Evolutionary conservation across 2,797 vertebrate genomes (phyloP).

Genomic region (Chelidonichthys spinosus): DNA sequence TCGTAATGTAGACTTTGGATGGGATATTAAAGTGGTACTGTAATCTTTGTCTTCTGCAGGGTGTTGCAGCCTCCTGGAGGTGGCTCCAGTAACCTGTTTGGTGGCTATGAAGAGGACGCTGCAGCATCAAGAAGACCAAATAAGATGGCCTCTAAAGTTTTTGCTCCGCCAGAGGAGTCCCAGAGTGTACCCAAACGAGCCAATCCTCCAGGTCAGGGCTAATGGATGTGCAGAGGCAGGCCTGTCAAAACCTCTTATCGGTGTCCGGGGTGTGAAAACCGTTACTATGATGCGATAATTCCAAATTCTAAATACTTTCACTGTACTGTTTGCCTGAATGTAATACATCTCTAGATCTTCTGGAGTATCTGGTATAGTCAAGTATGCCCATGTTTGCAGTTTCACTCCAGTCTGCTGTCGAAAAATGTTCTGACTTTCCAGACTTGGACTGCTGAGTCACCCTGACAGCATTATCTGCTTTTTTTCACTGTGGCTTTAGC

Average conservation of each 20-base stretch:
- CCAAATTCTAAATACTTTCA: conserved; percentile 15
- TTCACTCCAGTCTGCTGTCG: not conserved
- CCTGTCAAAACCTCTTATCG: conserved; percentile 16
- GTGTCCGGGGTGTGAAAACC: conserved; percentile 57
- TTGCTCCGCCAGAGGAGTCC: conserved; percentile 86
- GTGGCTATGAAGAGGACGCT: conserved; percentile 85
- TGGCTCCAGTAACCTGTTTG: conserved; percentile 90
- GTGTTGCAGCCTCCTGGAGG: conserved; percentile 93
- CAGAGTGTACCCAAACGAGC: conserved; percentile 87
- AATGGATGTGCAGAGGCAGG: conserved; percentile 20
- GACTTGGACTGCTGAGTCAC: conserved; percentile 5
- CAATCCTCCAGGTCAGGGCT: conserved; percentile 91
- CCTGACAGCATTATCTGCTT: not conserved
- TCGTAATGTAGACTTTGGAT: not conserved
- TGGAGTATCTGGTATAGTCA: conserved; percentile 3
- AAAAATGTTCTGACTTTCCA: not conserved
- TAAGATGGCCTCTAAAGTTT: conserved; percentile 93
- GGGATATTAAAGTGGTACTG: not conserved
- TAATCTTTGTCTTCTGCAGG: conserved; percentile 70
- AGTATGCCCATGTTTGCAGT: not conserved
- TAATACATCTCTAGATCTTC: conserved; percentile 23
- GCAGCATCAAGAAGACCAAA: conserved; percentile 83
- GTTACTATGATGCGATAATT: conserved; percentile 35
- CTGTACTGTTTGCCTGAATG: conserved; percentile 7
- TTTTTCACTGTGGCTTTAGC: not conserved